Percentiles rank a stretch among this genome's conserved stretches.
Evolutionary conservation across 2,113 vertebrate genomes (phyloP).

Genomic region (Cercopithecus mona): DNA sequence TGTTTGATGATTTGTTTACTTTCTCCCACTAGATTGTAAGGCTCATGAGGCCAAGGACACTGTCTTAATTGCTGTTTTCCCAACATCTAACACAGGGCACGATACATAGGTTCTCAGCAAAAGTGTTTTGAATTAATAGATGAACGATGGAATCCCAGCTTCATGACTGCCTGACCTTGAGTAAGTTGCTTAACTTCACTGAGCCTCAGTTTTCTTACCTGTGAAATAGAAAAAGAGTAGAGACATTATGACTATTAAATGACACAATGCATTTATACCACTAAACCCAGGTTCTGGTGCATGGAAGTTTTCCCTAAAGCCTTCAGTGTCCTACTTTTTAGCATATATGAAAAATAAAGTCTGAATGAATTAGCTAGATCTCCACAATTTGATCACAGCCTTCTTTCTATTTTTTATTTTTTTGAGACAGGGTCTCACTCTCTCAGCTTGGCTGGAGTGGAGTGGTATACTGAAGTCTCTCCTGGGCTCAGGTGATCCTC

Average conservation of each 20-base stretch:
- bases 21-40: neutral
- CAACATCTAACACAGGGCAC: neutral
- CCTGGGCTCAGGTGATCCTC: too few species aligned
- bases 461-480: too few species aligned
- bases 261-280: neutral
- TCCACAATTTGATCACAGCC: neutral
- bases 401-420: neutral
- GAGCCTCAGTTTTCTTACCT: slow-evolving; percentile 32
- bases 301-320: neutral
- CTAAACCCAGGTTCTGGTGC: neutral
- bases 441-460: neutral
- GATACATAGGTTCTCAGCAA: neutral
- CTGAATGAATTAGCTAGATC: neutral
- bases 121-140: slow-evolving; percentile 37
- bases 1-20: neutral
- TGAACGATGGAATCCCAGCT: neutral
- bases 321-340: neutral
- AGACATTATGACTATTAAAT: neutral
- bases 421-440: neutral
- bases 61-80: neutral
- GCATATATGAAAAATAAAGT: neutral
- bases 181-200: slow-evolving; percentile 23
- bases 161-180: neutral
- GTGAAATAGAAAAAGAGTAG: slow-evolving; percentile 13
- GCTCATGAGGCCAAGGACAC: neutral